A percentile compares a stretch with the other conserved stretches of the same genome.
phyloP scores from a whole-genome alignment of 92 coral and sea anemone genomes.

The Epizoanthus rinbou region DNA sequence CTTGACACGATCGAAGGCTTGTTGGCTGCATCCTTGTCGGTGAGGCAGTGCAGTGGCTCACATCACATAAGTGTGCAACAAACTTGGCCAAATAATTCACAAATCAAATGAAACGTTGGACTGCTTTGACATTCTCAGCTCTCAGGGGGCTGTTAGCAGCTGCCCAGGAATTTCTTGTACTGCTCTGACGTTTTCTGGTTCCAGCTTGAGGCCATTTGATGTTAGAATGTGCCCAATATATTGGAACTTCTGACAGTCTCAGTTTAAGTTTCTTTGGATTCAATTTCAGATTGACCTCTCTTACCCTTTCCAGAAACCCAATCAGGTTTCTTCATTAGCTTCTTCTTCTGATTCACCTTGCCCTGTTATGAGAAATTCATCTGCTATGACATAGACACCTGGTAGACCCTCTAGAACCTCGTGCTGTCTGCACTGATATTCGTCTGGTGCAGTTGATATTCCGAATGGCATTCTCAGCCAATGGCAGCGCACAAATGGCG shows the following conservation, averaged over 20 bases:
- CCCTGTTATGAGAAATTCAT: not conserved
- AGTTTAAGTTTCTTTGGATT: not conserved
- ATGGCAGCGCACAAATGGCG: too few relatives aligned
- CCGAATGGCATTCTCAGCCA: constrained; percentile 24
- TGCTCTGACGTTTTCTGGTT: not conserved
- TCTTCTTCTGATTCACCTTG: constrained; percentile 22
- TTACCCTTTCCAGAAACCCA: not conserved
- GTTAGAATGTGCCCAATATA: too few relatives aligned
- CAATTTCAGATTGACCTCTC: constrained; percentile 6
- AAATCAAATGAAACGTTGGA: constrained; percentile 35
- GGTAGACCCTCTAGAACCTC: not conserved
- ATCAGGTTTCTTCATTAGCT: not conserved
- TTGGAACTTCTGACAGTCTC: not conserved
- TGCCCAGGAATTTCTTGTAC: constrained; percentile 13
- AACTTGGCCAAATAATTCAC: constrained; percentile 27
- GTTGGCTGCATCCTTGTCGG: constrained; percentile 23
- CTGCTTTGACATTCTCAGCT: constrained; percentile 38
- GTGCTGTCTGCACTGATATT: constrained; percentile 11
- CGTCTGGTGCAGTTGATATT: constrained; percentile 9
- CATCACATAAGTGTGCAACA: constrained; percentile 11
- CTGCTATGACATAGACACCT: too few relatives aligned
- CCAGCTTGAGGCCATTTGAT: too few relatives aligned
- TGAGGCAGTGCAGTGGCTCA: constrained; percentile 14
- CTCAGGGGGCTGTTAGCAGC: not conserved
- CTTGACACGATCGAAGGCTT: not conserved